phyloP scores from a whole-genome alignment of 2,113 vertebrate genomes.

The Fregetta grallaria region DNA sequence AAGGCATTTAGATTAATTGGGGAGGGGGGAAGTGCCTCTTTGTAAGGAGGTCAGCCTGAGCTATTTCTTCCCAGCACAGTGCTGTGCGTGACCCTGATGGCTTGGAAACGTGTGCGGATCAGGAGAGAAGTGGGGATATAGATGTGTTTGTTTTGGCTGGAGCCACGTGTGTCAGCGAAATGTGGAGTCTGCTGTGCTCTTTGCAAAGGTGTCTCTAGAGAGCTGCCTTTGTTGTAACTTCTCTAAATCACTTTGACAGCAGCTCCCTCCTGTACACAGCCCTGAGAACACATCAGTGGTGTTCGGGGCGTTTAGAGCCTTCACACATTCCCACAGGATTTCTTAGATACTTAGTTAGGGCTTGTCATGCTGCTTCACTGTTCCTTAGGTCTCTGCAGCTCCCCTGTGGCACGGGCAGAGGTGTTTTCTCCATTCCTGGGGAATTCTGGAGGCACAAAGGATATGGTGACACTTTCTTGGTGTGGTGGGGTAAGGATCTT shows the following conservation, averaged over 20 bases:
- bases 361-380: background rate
- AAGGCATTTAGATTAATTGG: background rate
- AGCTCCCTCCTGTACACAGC: background rate
- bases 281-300: fast-evolving
- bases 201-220: background rate
- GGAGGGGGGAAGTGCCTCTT: background rate
- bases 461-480: fast-evolving
- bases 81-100: fast-evolving
- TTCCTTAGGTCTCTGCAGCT: background rate
- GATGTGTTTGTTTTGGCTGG: too few relatives aligned
- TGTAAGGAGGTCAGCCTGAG: background rate
- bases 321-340: background rate
- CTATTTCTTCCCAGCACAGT: background rate
- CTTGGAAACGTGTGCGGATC: fast-evolving
- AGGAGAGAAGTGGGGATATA: background rate
- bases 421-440: background rate
- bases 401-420: fast-evolving
- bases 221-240: background rate
- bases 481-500: background rate
- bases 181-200: fast-evolving
- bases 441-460: background rate
- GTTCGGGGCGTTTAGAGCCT: background rate
- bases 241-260: background rate
- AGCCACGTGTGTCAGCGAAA: fast-evolving
- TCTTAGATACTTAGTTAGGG: background rate